Evolutionary conservation across 2,888 invertebrate genomes (phyloP), one percentile per base, ranked within the genome.

Genomic region (Drosophila stalkeri): DNA sequence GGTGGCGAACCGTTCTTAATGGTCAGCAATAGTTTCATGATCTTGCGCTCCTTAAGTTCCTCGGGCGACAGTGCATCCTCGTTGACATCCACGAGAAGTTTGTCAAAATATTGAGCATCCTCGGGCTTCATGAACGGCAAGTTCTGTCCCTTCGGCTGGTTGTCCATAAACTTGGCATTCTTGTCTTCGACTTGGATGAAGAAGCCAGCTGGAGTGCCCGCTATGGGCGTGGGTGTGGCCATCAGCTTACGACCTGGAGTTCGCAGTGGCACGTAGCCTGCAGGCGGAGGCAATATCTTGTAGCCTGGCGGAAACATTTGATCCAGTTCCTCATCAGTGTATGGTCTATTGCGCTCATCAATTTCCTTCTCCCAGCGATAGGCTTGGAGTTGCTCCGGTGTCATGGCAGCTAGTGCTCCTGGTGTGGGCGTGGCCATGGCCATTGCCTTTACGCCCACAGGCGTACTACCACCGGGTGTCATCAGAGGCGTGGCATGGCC

Each of bases 1-100:
- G 99, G 99, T 16, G 99, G 99, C 0, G 99, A 99, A 27, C 99
- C 99, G 91, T 99, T 99, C 94, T 99, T 99, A 72, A 99, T 99
- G 93, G 99, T 99, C 65, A 99, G 94, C 83, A 99, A 93, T 12
- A 99, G 94, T 92, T 99, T 99, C 99, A 99, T 99, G 57, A 99
- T 99, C 94, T 99, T 99, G 51, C 99, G 94, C 93, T 99, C 99
- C 92, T 99, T 99, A 81, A 98, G 97, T 92, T 99, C 99, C 90
- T 99, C 99, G 0, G 99, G 98, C 60, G 97, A 96, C 44, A 99
- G 94, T 0, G 96, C 94, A 91, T 99, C 99, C 94, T 99, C 99
- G 93, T 99, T 99, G 35, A 99, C 99, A 92, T 99, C 99, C 63
- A 98, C 96, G 80, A 99, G 94, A 77, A 99, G 94, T 93, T 99